A percentile compares a stretch with the other conserved stretches of the same genome.
phyloP scores from a whole-genome alignment of 2,113 vertebrate genomes.

The Scophthalmus maximus region DNA sequence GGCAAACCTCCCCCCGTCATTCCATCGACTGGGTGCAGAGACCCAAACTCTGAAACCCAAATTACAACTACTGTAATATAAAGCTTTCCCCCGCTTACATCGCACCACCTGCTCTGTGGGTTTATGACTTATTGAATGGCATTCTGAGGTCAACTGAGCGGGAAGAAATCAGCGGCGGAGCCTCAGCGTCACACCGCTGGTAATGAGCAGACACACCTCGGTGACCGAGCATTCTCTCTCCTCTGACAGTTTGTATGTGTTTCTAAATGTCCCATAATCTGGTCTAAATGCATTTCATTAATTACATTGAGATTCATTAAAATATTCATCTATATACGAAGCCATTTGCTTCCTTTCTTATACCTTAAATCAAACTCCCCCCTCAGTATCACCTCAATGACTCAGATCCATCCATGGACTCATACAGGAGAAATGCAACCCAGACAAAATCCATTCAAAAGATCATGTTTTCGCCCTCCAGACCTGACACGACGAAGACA shows the following conservation, averaged over 20 bases:
- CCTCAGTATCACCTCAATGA: too few species aligned
- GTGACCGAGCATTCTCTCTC: neutral
- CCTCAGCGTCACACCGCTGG: constrained; percentile 7
- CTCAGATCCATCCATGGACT: too few species aligned
- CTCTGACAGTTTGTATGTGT: neutral
- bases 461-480: too few species aligned
- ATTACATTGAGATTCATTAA: too few species aligned
- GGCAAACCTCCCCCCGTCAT: neutral
- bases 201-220: constrained; percentile 10
- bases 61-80: constrained; percentile 6
- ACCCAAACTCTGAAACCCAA: neutral
- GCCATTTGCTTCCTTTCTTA: too few species aligned
- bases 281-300: neutral
- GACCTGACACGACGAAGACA: neutral
- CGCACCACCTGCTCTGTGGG: neutral
- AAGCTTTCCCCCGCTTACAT: neutral
- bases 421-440: too few species aligned
- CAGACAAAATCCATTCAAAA: too few species aligned
- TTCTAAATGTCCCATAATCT: neutral
- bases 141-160: constrained; percentile 10
- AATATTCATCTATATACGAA: too few species aligned
- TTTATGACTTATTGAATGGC: constrained; percentile 41
- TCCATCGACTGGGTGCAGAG: neutral
- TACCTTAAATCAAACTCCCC: too few species aligned
- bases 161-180: constrained; percentile 11